phyloP scores from a whole-genome alignment of 2,113 vertebrate species.

The Mus pahari region DNA sequence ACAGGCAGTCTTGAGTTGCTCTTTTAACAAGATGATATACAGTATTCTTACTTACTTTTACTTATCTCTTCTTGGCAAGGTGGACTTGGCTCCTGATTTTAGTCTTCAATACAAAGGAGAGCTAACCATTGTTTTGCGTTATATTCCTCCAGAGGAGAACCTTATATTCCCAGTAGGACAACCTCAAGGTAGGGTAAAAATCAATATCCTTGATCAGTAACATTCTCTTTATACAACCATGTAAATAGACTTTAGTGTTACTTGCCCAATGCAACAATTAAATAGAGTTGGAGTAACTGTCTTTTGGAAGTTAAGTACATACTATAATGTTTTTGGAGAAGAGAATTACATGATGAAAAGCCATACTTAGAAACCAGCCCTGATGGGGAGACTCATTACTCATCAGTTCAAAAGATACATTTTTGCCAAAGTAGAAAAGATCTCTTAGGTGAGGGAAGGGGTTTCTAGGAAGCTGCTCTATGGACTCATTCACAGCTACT shows the following conservation, averaged over 20 bases:
- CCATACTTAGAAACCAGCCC: constrained; percentile 41
- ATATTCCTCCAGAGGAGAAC: constrained; percentile 94
- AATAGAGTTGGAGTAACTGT: neutral
- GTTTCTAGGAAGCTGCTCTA: neutral
- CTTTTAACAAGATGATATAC: neutral
- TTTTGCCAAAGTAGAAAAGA: accelerated
- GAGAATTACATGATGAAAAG: neutral
- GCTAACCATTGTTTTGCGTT: constrained; percentile 94
- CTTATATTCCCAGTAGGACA: constrained; percentile 90
- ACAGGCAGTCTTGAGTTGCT: neutral
- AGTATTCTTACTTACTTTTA: constrained; percentile 27
- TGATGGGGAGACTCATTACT: neutral
- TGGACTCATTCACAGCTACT: neutral
- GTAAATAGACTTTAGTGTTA: neutral
- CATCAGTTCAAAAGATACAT: neutral
- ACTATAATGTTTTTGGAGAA: neutral
- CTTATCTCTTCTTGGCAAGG: constrained; percentile 82
- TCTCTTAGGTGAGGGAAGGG: neutral
- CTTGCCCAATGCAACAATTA: neutral
- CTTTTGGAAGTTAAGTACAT: neutral
- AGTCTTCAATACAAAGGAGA: constrained; percentile 97
- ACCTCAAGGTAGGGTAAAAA: constrained; percentile 90
- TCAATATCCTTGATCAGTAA: neutral
- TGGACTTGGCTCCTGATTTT: constrained; percentile 88
- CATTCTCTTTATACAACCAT: constrained; percentile 28